A percentile compares a stretch with the other conserved stretches of the same genome.
Evolutionary conservation across 2,797 vertebrate species (phyloP).

Genomic region (Rhinella marina): DNA sequence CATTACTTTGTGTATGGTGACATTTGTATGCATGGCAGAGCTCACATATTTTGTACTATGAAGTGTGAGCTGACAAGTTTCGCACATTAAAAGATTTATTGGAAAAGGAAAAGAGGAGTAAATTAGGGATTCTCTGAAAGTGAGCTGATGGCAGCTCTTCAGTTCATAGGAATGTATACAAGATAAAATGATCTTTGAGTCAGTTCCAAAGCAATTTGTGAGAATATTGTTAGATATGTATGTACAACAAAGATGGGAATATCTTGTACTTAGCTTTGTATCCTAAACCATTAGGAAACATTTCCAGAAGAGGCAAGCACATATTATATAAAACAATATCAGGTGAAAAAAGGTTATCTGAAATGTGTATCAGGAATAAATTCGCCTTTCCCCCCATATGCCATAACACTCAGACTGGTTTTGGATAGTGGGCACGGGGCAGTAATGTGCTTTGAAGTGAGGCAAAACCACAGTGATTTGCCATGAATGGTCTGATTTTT

Average conservation of each 20-base stretch:
- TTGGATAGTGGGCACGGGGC: too few species aligned
- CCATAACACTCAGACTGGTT: too few species aligned
- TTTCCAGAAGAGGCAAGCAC: neutral
- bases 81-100: slow-evolving; percentile 43
- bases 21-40: slow-evolving; percentile 41
- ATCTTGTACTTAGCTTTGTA: slow-evolving; percentile 11
- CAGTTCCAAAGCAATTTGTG: slow-evolving; percentile 44
- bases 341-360: neutral
- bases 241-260: slow-evolving; percentile 31
- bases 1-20: slow-evolving; percentile 29
- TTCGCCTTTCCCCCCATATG: neutral
- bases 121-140: slow-evolving; percentile 39
- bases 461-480: too few species aligned
- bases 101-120: slow-evolving; percentile 25
- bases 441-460: too few species aligned
- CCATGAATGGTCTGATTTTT: too few species aligned
- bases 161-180: slow-evolving; percentile 3
- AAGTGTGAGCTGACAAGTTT: slow-evolving; percentile 41
- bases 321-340: neutral
- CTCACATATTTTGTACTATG: slow-evolving; percentile 31
- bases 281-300: neutral
- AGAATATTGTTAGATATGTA: slow-evolving; percentile 30
- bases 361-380: neutral
- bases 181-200: slow-evolving; percentile 35
- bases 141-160: slow-evolving; percentile 44